Evolutionary conservation across 2,888 invertebrate species (phyloP).

Genomic region (Corythucha ciliata): DNA sequence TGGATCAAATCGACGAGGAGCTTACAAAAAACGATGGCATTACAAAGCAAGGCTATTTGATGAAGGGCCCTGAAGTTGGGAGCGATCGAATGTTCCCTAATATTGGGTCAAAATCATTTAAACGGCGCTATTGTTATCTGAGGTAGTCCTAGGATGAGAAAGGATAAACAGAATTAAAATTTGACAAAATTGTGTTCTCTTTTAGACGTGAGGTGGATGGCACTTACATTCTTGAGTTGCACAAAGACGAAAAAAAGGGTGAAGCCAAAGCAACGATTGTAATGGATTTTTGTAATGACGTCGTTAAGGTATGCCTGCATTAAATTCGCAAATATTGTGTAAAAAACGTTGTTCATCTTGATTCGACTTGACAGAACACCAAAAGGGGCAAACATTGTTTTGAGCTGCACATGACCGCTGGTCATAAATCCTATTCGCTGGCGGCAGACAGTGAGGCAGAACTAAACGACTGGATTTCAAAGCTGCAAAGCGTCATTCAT

Average conservation of each 20-base stretch:
- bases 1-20: constrained; percentile 63
- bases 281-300: constrained; percentile 87
- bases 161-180: not conserved
- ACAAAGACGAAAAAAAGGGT: constrained; percentile 85
- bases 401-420: constrained; percentile 76
- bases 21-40: constrained; percentile 50
- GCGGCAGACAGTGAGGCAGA: constrained; percentile 81
- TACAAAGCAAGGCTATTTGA: constrained; percentile 80
- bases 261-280: constrained; percentile 87
- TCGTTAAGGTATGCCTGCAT: constrained; percentile 57
- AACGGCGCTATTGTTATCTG: constrained; percentile 79
- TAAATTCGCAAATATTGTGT: not conserved
- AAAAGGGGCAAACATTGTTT: constrained; percentile 80
- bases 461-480: constrained; percentile 70
- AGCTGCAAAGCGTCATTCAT: constrained; percentile 72
- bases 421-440: constrained; percentile 75
- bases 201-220: constrained; percentile 75
- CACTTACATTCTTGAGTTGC: constrained; percentile 81
- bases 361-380: constrained; percentile 51
- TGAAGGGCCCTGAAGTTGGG: constrained; percentile 87
- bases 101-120: constrained; percentile 86
- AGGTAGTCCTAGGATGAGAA: constrained; percentile 37
- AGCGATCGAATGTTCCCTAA: constrained; percentile 87
- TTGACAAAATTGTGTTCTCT: not conserved
- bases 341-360: not conserved